phyloP scores from a whole-genome alignment of 2,113 vertebrate genomes.

The Myxocyprinus asiaticus region DNA sequence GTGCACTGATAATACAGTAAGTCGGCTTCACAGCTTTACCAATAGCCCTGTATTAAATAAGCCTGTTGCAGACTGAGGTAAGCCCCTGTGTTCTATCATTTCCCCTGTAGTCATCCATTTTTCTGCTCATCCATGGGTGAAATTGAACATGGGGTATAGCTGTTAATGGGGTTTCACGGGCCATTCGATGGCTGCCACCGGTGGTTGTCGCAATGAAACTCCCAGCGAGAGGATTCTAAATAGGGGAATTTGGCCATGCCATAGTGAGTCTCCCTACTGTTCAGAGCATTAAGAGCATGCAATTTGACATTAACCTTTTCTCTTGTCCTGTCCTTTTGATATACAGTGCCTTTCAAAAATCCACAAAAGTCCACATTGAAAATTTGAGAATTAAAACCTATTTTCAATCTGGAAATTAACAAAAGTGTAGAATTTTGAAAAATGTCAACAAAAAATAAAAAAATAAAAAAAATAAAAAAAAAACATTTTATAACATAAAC shows the following conservation, averaged over 20 bases:
- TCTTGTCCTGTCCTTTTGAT: neutral
- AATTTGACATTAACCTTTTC: conserved; percentile 27
- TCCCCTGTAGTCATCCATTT: conserved; percentile 63
- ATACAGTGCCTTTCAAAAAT: neutral
- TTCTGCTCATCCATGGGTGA: conserved; percentile 67
- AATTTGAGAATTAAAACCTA: too few relatives aligned
- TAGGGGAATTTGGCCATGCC: conserved; percentile 35
- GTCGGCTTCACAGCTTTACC: conserved; percentile 45
- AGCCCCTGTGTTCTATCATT: conserved; percentile 37
- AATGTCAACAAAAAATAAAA: too few relatives aligned
- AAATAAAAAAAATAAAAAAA: too few relatives aligned
- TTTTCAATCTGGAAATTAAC: too few relatives aligned
- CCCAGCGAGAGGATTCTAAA: conserved; percentile 57
- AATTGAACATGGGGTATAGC: conserved; percentile 67
- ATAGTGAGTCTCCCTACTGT: conserved; percentile 39
- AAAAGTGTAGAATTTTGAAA: too few relatives aligned
- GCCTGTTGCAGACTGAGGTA: conserved; percentile 41
- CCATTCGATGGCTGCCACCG: conserved; percentile 72
- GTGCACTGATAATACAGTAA: conserved; percentile 21
- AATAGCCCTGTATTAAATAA: conserved; percentile 58
- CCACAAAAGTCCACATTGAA: too few relatives aligned
- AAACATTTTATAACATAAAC: too few relatives aligned
- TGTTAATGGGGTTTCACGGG: conserved; percentile 74
- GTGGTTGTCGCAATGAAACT: conserved; percentile 68
- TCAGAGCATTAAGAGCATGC: conserved; percentile 3